These are phyloP conservation scores for Sula dactylatra DNA, from an alignment of 2,113 vertebrate species.

Conservation along the genomic window DNA sequence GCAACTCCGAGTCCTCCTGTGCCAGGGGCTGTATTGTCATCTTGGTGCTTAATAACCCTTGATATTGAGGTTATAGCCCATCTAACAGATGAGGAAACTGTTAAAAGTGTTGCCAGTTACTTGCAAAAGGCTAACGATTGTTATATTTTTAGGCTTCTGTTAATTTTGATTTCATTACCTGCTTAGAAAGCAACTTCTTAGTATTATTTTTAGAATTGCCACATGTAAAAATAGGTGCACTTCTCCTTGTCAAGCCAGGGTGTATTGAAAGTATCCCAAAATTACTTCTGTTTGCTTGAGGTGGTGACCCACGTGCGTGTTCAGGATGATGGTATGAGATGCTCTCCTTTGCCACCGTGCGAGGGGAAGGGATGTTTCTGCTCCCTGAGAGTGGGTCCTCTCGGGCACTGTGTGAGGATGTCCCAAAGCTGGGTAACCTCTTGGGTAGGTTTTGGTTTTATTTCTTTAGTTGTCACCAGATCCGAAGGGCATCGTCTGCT, in stretches of 20 bases:
- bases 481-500: neutral
- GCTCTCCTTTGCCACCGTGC: neutral
- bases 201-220: neutral
- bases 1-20: fast-evolving
- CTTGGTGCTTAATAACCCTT: neutral
- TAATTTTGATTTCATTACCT: neutral
- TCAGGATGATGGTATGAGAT: neutral
- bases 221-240: neutral
- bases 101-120: neutral
- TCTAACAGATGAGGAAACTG: neutral
- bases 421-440: neutral
- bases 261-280: neutral
- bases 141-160: neutral
- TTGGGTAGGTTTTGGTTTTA: neutral
- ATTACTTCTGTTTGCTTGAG: neutral
- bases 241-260: neutral
- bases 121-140: neutral
- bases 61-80: neutral
- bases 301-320: fast-evolving
- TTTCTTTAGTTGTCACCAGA: neutral
- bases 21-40: neutral
- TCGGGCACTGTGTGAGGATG: neutral
- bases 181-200: neutral
- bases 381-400: neutral
- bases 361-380: neutral